Percentiles rank a stretch among this genome's conserved stretches.
Evolutionary conservation across 1,140 invertebrate species (phyloP).

Genomic region (Phymorhynchus buccinoides): DNA sequence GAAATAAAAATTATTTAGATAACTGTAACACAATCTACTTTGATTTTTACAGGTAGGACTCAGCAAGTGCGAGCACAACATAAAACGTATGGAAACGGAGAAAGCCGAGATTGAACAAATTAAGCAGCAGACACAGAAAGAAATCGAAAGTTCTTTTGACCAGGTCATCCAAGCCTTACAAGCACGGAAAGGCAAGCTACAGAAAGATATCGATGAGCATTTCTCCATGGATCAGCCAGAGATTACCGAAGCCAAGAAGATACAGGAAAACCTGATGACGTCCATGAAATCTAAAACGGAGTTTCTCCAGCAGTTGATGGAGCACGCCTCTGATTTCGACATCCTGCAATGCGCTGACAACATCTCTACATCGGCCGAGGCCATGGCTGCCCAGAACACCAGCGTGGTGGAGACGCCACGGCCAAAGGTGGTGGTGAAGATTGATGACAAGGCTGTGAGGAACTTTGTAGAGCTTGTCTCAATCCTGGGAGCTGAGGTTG

Average conservation of each 20-base stretch:
- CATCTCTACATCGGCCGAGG: slow-evolving; percentile 13
- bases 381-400: slow-evolving; percentile 25
- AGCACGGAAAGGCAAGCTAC: slow-evolving; percentile 4
- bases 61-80: slow-evolving; percentile 31
- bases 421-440: slow-evolving; percentile 37
- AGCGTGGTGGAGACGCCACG: slow-evolving; percentile 22
- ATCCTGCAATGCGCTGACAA: slow-evolving; percentile 27
- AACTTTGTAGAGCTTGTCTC: slow-evolving; percentile 39
- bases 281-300: slow-evolving; percentile 35
- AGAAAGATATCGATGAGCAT: slow-evolving; percentile 27
- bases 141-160: slow-evolving; percentile 33
- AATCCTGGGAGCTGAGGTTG: slow-evolving; percentile 33
- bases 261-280: slow-evolving; percentile 2
- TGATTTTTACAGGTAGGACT: slow-evolving; percentile 2
- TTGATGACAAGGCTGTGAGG: slow-evolving; percentile 34
- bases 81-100: slow-evolving; percentile 23
- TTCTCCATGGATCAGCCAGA: slow-evolving; percentile 33
- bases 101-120: slow-evolving; percentile 18
- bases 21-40: no score
- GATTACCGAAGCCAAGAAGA: neutral
- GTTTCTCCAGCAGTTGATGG: slow-evolving; percentile 22
- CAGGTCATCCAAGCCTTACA: slow-evolving; percentile 22
- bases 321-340: slow-evolving; percentile 33
- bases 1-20: no score
- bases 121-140: slow-evolving; percentile 23